A percentile compares a stretch with the other conserved stretches of the same genome.
Evolutionary conservation across 2,113 vertebrate genomes (phyloP).

Genomic region (Labrus mixtus): DNA sequence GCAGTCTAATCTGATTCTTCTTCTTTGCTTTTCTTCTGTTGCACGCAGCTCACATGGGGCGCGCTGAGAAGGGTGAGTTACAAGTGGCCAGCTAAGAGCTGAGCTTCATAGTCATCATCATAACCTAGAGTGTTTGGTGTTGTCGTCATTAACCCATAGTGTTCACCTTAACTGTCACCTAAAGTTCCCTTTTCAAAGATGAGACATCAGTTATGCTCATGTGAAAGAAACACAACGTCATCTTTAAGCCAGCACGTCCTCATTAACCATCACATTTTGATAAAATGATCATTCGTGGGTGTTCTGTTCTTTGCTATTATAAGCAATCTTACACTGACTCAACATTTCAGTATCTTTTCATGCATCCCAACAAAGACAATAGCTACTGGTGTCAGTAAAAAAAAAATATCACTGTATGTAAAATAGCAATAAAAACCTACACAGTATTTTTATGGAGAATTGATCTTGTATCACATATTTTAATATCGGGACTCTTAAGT

Average conservation of each 20-base stretch:
- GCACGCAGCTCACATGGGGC: conserved; percentile 80
- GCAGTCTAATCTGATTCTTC: conserved; percentile 65
- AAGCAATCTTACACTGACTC: conserved; percentile 5
- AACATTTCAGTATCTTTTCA: neutral
- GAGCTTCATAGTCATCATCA: conserved; percentile 39
- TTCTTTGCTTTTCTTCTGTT: conserved; percentile 70
- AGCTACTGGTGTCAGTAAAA: too few species aligned
- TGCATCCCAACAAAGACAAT: neutral
- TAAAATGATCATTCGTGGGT: neutral
- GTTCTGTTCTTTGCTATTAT: neutral
- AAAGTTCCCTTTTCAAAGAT: conserved; percentile 1
- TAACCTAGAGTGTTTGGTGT: neutral
- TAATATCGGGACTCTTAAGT: too few species aligned
- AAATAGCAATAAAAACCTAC: too few species aligned
- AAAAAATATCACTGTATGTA: too few species aligned
- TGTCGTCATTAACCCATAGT: conserved; percentile 15
- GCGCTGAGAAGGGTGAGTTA: conserved; percentile 81
- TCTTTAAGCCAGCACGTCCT: conserved; percentile 7
- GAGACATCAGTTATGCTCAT: conserved; percentile 1
- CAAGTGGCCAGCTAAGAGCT: conserved; percentile 53
- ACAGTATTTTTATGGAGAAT: too few species aligned
- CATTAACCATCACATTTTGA: conserved; percentile 24
- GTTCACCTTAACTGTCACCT: conserved; percentile 4
- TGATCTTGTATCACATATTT: too few species aligned
- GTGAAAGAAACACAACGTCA: neutral